These are phyloP conservation scores for Xanthia togata DNA, from an alignment of 2,888 invertebrate species.

Conservation along the genomic window DNA sequence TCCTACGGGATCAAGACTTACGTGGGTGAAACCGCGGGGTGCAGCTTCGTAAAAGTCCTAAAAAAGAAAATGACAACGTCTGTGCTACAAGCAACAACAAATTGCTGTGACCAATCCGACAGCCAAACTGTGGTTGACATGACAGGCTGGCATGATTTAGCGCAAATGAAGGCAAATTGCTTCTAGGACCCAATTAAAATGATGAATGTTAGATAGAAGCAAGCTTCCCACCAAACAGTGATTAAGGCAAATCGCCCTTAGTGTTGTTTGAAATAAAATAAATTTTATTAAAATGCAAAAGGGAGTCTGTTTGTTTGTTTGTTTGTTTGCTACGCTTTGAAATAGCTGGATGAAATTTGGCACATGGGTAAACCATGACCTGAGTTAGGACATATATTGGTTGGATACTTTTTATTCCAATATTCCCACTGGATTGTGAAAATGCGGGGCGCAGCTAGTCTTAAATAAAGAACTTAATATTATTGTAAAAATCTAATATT, in stretches of 20 bases:
- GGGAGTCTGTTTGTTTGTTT: no score
- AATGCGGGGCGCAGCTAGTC: no score
- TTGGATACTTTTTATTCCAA: no score
- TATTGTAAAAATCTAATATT: constrained; percentile 16
- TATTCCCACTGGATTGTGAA: no score
- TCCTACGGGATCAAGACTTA: no score
- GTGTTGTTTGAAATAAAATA: neutral
- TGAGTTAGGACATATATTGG: no score
- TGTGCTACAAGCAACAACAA: neutral
- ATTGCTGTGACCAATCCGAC: neutral
- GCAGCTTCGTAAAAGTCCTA: neutral
- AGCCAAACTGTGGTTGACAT: neutral
- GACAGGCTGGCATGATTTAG: neutral
- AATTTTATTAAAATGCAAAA: no score
- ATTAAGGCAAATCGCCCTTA: no score
- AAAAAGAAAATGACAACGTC: neutral
- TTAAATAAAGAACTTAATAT: constrained; percentile 2
- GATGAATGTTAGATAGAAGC: neutral
- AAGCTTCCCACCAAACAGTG: neutral
- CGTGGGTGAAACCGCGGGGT: no score
- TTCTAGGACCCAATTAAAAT: constrained; percentile 11
- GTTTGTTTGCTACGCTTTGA: no score
- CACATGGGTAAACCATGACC: no score
- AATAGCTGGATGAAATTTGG: no score
- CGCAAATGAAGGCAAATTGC: constrained; percentile 1